Conservation (phyloP, 2,797 vertebrate genomes). For the Alcedo quadribrachys region DNA sequence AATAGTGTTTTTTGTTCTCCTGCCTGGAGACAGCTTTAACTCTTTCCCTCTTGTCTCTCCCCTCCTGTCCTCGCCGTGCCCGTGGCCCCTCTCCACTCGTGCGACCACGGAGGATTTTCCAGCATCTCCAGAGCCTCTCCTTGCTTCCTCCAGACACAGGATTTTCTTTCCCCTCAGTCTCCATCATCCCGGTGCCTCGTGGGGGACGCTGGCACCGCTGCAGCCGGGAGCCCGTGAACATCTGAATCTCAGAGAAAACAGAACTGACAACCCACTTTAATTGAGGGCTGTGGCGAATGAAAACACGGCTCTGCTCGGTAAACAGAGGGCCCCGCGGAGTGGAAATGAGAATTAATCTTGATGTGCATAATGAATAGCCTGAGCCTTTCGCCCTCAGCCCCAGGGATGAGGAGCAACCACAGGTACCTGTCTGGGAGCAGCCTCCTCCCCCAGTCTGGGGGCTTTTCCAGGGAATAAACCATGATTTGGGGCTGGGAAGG, state of each 20-base stretch:
- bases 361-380: rapidly evolving
- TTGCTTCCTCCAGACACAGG: not conserved
- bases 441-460: rapidly evolving
- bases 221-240: rapidly evolving
- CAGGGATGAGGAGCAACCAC: not conserved
- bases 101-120: not conserved
- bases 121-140: not conserved
- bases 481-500: not conserved
- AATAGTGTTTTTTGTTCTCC: not conserved
- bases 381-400: not conserved
- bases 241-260: rapidly evolving
- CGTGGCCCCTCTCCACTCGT: not conserved
- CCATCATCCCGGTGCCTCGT: rapidly evolving
- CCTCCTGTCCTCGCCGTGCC: not conserved
- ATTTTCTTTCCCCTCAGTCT: not conserved
- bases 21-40: constrained; percentile 47
- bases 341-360: not conserved
- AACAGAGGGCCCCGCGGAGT: rapidly evolving
- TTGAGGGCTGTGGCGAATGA: not conserved
- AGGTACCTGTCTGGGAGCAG: not conserved
- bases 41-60: not conserved
- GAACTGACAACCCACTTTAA: not conserved
- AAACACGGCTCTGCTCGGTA: not conserved
- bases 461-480: rapidly evolving
- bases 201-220: rapidly evolving